phyloP scores from a whole-genome alignment of 2,888 invertebrate species.

The Brassicogethes aeneus region DNA sequence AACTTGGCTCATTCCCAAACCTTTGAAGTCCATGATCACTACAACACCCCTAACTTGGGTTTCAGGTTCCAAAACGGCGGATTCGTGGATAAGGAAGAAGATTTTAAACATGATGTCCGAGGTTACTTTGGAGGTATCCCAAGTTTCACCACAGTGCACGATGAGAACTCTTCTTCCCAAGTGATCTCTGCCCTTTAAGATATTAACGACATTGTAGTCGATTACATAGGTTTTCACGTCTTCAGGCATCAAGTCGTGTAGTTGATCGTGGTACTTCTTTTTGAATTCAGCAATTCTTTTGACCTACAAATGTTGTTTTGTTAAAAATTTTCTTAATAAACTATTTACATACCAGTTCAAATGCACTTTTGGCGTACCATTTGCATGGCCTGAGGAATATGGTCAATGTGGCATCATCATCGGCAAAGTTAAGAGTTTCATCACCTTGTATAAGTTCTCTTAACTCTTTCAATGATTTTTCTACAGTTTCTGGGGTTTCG shows the following conservation, averaged over 20 bases:
- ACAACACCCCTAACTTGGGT: constrained; percentile 74
- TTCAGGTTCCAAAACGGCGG: constrained; percentile 67
- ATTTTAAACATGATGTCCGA: constrained; percentile 70
- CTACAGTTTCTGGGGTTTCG: constrained; percentile 61
- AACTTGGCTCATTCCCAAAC: constrained; percentile 67
- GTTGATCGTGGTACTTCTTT: constrained; percentile 54
- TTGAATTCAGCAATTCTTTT: constrained; percentile 68
- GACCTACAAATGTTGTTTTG: constrained; percentile 48
- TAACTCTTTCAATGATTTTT: constrained; percentile 51
- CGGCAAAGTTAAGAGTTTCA: constrained; percentile 55
- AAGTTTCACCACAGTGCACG: constrained; percentile 62
- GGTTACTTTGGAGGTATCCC: constrained; percentile 66
- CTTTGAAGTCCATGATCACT: constrained; percentile 76
- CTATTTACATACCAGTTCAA: constrained; percentile 54
- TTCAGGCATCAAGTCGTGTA: constrained; percentile 57
- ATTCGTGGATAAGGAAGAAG: constrained; percentile 72
- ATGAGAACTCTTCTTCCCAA: constrained; percentile 66
- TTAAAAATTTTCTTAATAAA: not conserved
- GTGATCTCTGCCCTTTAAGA: constrained; percentile 65
- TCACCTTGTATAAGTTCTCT: constrained; percentile 55
- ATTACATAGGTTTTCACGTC: constrained; percentile 59
- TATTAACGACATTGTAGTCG: constrained; percentile 69
- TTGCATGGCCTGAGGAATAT: constrained; percentile 76
- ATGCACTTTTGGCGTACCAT: constrained; percentile 73
- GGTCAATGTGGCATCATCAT: constrained; percentile 67